These are phyloP conservation scores for Ichneumoninae sp. DNA, from an alignment of 2,888 invertebrate species.

Conservation along the genomic window DNA sequence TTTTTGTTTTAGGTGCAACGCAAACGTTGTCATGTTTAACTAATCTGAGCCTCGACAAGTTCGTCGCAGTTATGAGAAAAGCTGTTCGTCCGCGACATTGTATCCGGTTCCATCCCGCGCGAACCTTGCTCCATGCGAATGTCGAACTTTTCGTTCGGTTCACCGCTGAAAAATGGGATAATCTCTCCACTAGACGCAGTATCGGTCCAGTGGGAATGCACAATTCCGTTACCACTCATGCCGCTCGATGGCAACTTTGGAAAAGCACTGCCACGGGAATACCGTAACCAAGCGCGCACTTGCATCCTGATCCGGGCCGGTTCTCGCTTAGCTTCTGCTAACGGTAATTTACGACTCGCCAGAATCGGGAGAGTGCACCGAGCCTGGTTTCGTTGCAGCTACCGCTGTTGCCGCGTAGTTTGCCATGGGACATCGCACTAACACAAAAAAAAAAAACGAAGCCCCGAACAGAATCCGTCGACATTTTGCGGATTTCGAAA, in stretches of 20 bases:
- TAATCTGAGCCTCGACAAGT: neutral
- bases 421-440: neutral
- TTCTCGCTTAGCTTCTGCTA: conserved; percentile 1
- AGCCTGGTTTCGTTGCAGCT: neutral
- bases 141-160: neutral
- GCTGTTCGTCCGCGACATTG: neutral
- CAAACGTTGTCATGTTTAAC: neutral
- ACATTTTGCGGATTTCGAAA: conserved; percentile 33
- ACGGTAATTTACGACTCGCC: conserved; percentile 20
- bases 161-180: neutral
- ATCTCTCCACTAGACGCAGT: neutral
- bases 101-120: neutral
- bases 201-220: neutral
- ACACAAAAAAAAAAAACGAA: neutral
- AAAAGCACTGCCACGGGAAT: neutral
- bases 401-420: neutral
- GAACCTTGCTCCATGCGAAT: neutral
- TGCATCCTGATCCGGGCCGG: neutral
- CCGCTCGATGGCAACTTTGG: conserved; percentile 12
- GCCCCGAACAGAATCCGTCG: neutral
- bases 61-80: neutral
- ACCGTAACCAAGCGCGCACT: neutral
- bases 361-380: conserved; percentile 8
- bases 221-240: conserved; percentile 7
- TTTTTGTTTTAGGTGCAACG: neutral